Evolutionary conservation across 2,797 vertebrate genomes (phyloP).

Genomic region (Sebastes hubbsi): DNA sequence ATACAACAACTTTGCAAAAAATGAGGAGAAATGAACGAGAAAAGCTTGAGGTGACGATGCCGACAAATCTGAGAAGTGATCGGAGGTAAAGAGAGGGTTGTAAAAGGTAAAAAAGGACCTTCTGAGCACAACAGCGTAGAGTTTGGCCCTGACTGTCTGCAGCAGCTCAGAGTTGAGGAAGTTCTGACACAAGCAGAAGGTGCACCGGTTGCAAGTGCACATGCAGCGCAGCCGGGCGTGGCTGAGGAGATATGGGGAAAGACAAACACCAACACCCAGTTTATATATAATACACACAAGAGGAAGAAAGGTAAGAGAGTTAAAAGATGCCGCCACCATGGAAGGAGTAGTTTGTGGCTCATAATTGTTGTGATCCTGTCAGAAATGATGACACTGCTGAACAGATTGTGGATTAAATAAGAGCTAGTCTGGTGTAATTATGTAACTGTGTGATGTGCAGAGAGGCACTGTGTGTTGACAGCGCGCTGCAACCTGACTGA

Average conservation of each 20-base stretch:
- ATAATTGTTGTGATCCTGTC: neutral
- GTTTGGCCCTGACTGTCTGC: constrained; percentile 98
- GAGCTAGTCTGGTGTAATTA: neutral
- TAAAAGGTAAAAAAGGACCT: constrained; percentile 77
- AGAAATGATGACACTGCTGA: neutral
- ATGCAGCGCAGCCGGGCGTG: constrained; percentile 98
- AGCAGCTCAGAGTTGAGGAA: constrained; percentile 99
- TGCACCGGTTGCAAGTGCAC: constrained; percentile 99
- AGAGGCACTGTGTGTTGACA: constrained; percentile 6
- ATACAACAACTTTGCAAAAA: neutral
- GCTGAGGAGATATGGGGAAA: constrained; percentile 84
- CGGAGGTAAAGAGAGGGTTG: neutral
- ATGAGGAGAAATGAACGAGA: neutral
- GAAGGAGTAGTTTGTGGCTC: neutral
- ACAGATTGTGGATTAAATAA: neutral
- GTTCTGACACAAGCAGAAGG: constrained; percentile 99
- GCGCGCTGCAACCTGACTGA: neutral
- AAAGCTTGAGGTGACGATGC: constrained; percentile 31
- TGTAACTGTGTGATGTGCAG: neutral
- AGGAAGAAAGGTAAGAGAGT: neutral
- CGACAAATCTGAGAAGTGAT: neutral
- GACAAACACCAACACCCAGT: constrained; percentile 29
- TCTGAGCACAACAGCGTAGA: constrained; percentile 96
- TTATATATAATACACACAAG: constrained; percentile 4
- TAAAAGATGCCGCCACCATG: neutral